A percentile compares a stretch with the other conserved stretches of the same genome.
Evolutionary conservation across 2,888 invertebrate genomes (phyloP).

Genomic region (Saturnia pavonia): DNA sequence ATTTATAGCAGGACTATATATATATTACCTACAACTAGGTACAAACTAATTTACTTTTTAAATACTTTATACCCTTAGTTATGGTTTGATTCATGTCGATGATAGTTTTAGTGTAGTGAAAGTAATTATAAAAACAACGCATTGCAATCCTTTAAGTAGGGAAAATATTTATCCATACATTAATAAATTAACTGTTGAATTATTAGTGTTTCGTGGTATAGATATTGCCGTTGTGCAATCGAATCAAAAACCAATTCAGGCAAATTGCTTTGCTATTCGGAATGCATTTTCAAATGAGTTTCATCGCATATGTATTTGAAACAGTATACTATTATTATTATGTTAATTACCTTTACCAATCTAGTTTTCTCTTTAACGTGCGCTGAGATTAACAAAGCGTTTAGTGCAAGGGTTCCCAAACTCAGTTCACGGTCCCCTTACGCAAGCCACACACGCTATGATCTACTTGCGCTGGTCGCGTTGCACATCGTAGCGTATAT

Average conservation of each 20-base stretch:
- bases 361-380: conserved; percentile 4
- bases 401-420: background rate
- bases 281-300: conserved; percentile 41
- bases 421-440: too few relatives aligned
- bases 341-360: conserved; percentile 25
- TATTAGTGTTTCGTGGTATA: conserved; percentile 14
- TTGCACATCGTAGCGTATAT: too few relatives aligned
- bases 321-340: conserved; percentile 35
- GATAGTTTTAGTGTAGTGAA: background rate
- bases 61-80: background rate
- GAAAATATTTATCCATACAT: background rate
- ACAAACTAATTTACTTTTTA: too few relatives aligned
- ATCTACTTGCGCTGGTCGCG: too few relatives aligned
- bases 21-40: too few relatives aligned
- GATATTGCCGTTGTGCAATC: conserved; percentile 31
- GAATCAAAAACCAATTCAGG: conserved; percentile 36
- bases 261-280: conserved; percentile 33
- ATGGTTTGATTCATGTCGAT: background rate
- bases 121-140: background rate
- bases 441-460: too few relatives aligned
- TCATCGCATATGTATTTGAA: conserved; percentile 31
- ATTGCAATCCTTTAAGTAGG: background rate
- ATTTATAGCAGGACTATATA: too few relatives aligned
- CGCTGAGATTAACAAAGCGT: background rate
- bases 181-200: conserved; percentile 10